Percentiles rank a stretch among this genome's conserved stretches.
Evolutionary conservation across 1,140 invertebrate species (phyloP).

Genomic region (Rhagoletis pomonella): DNA sequence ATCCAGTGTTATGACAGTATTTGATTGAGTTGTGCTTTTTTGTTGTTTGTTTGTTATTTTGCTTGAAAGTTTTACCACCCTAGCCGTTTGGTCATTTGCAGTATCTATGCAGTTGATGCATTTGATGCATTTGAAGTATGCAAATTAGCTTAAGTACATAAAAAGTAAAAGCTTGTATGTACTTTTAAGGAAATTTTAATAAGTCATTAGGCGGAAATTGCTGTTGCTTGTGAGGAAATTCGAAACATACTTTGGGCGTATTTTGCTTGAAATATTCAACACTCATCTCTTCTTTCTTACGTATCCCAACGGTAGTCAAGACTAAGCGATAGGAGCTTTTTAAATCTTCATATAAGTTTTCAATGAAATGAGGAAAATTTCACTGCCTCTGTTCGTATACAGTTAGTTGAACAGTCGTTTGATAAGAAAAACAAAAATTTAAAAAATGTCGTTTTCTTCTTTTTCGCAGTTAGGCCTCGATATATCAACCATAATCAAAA

Average conservation of each 20-base stretch:
- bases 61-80: conserved; percentile 1
- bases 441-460: no score
- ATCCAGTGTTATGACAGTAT: background rate
- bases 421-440: no score
- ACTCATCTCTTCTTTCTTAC: no score
- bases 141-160: conserved; percentile 1
- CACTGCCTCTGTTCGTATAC: no score
- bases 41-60: background rate
- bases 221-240: background rate
- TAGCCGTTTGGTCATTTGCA: background rate
- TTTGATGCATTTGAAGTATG: background rate
- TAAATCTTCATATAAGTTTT: no score
- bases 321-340: no score
- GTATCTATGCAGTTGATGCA: background rate
- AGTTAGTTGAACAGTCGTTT: no score
- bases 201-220: conserved; percentile 23
- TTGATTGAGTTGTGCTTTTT: conserved; percentile 40
- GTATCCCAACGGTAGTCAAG: no score
- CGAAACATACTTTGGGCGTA: background rate
- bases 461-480: no score
- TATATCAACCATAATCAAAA: no score
- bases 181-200: background rate
- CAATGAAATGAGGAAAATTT: no score
- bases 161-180: background rate
- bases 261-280: no score